phyloP scores from a whole-genome alignment of 2,888 invertebrate genomes.

The Pammene aurita region DNA sequence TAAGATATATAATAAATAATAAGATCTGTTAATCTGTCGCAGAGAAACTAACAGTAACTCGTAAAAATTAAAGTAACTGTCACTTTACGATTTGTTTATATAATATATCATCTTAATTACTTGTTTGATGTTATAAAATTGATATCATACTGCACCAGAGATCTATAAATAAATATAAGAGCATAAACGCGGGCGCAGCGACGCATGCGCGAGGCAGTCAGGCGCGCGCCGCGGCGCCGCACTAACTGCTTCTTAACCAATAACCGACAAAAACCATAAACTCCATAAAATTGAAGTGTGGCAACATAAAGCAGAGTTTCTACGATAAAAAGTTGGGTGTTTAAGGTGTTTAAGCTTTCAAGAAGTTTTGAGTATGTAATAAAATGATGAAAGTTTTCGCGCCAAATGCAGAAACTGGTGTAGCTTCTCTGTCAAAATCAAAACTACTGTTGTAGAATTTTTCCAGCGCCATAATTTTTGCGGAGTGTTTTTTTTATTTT shows the following conservation, averaged over 20 bases:
- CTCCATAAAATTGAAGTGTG: not conserved
- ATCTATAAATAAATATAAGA: conserved; percentile 45
- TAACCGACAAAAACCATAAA: conserved; percentile 10
- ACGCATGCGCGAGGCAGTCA: conserved; percentile 57
- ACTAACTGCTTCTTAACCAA: conserved; percentile 32
- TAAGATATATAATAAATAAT: too few species aligned
- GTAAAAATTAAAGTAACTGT: not conserved
- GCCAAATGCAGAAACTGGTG: not conserved
- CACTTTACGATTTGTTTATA: not conserved
- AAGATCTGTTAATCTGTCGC: too few species aligned
- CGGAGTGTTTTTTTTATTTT: not conserved
- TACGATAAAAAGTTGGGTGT: not conserved
- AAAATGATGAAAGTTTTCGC: not conserved
- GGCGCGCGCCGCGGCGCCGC: conserved; percentile 62
- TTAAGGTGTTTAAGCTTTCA: not conserved
- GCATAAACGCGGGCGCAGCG: conserved; percentile 44
- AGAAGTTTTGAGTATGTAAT: not conserved
- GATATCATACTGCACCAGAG: conserved; percentile 41
- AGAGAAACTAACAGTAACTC: too few species aligned
- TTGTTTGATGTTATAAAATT: conserved; percentile 39
- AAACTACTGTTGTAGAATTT: too few species aligned
- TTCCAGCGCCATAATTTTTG: not conserved
- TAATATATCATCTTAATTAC: not conserved
- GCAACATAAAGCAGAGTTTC: not conserved
- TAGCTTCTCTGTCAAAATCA: not conserved